Evolutionary conservation across 2,113 vertebrate genomes (phyloP).

Genomic region (Scolopax mira): DNA sequence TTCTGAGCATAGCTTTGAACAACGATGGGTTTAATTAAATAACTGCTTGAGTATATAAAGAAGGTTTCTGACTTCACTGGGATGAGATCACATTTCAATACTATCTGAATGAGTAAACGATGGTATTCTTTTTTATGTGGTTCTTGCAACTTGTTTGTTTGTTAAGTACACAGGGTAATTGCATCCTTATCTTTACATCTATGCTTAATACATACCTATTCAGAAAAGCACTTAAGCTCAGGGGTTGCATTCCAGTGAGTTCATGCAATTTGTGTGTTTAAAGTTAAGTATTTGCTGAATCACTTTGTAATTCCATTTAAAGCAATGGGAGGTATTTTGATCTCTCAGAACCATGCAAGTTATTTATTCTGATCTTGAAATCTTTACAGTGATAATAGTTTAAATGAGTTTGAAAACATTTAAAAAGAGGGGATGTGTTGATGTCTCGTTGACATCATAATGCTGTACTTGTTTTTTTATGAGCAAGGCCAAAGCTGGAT

Average conservation of each 20-base stretch:
- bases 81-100: slow-evolving; percentile 14
- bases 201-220: background rate
- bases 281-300: slow-evolving; percentile 43
- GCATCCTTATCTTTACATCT: slow-evolving; percentile 38
- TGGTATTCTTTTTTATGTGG: slow-evolving; percentile 34
- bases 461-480: background rate
- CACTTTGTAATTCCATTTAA: background rate
- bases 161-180: slow-evolving; percentile 4
- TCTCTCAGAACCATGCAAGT: background rate
- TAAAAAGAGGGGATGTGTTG: background rate
- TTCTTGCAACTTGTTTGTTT: slow-evolving; percentile 27
- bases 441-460: background rate
- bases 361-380: background rate
- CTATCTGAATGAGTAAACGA: background rate
- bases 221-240: slow-evolving; percentile 8
- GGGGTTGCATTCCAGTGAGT: slow-evolving; percentile 21
- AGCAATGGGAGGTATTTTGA: background rate
- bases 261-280: background rate
- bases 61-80: slow-evolving; percentile 1
- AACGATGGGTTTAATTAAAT: slow-evolving; percentile 9
- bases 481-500: background rate
- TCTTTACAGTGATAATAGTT: background rate
- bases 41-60: background rate
- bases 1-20: slow-evolving; percentile 28
- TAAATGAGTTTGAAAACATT: background rate